These are phyloP conservation scores for Arvicanthis niloticus DNA, from an alignment of 2,113 vertebrate species.

Conservation along the genomic window DNA sequence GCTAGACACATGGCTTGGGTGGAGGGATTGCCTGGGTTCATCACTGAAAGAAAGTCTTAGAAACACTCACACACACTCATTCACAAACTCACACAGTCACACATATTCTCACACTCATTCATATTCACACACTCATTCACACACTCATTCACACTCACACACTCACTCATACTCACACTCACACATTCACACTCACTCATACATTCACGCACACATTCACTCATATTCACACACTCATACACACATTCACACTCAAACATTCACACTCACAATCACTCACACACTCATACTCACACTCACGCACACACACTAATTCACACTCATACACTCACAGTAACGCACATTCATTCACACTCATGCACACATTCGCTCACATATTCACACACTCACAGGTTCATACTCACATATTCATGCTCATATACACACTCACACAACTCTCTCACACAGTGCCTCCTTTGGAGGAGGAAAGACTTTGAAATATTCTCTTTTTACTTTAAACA, in stretches of 20 bases:
- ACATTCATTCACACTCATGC: background rate
- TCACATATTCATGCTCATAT: background rate
- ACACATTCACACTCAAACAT: background rate
- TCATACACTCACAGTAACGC: too few relatives aligned
- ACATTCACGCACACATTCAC: background rate
- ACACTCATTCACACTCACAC: background rate
- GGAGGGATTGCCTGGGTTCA: too few relatives aligned
- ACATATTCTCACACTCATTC: too few relatives aligned
- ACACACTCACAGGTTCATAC: background rate
- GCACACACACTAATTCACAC: background rate
- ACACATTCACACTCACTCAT: background rate
- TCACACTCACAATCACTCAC: too few relatives aligned
- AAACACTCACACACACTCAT: too few relatives aligned
- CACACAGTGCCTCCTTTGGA: background rate
- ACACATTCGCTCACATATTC: background rate
- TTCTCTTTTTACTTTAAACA: background rate
- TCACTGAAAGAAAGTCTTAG: background rate
- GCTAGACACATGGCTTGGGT: background rate
- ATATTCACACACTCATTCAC: background rate
- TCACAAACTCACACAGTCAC: background rate
- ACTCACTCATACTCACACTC: background rate
- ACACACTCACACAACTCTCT: background rate
- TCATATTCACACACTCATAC: background rate
- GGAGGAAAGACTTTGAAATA: background rate
- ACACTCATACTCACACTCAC: too few relatives aligned